A percentile compares a stretch with the other conserved stretches of the same genome.
Conservation (phyloP, 64 coral and sea anemone genomes). For the Porites lutea region DNA sequence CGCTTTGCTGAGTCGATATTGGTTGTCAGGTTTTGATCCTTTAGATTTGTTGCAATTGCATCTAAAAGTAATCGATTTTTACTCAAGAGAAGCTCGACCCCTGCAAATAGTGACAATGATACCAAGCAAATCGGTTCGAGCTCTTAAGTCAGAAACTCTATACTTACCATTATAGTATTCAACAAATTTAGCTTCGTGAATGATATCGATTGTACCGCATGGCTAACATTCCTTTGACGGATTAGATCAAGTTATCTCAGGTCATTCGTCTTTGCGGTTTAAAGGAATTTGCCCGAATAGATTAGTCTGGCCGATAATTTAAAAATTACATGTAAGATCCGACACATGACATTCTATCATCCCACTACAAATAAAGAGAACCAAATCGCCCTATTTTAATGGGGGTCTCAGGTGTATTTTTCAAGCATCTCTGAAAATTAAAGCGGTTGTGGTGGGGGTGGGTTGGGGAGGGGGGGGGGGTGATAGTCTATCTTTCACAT, state of each 20-base stretch:
- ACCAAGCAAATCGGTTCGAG: background rate
- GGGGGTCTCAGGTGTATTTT: too few relatives aligned
- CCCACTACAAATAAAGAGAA: too few relatives aligned
- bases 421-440: too few relatives aligned
- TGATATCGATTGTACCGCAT: background rate
- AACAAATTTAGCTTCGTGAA: background rate
- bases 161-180: background rate
- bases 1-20: background rate
- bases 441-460: too few relatives aligned
- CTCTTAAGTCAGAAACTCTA: background rate
- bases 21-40: too few relatives aligned
- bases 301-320: background rate
- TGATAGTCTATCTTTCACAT: too few relatives aligned
- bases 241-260: slow-evolving; percentile 20
- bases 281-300: background rate
- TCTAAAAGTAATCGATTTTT: background rate
- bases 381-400: too few relatives aligned
- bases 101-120: background rate
- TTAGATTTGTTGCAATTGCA: background rate
- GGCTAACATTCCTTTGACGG: slow-evolving; percentile 7
- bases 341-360: too few relatives aligned
- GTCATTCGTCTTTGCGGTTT: background rate
- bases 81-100: background rate
- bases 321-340: too few relatives aligned
- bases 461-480: too few relatives aligned